phyloP scores from a whole-genome alignment of 2,797 vertebrate species.

The Clarias pachynema region DNA sequence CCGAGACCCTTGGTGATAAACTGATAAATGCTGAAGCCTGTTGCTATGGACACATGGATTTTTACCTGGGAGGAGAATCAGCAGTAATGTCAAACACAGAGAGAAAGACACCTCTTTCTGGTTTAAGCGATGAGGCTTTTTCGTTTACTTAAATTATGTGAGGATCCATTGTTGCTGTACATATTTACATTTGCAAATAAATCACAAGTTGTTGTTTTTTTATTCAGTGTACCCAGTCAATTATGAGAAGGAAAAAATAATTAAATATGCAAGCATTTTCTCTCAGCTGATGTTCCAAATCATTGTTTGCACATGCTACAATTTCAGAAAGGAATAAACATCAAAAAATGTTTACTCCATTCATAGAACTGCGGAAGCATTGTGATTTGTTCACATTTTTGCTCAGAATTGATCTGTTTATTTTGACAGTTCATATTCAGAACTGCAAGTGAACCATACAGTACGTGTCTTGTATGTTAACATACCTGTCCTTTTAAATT shows the following conservation, averaged over 20 bases:
- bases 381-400: background rate
- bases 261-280: background rate
- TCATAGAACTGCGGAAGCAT: background rate
- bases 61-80: slow-evolving; percentile 32
- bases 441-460: background rate
- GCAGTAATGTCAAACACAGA: slow-evolving; percentile 10
- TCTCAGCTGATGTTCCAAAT: background rate
- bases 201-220: too few relatives aligned
- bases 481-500: background rate
- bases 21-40: slow-evolving; percentile 51
- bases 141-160: background rate
- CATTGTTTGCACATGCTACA: background rate
- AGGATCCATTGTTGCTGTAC: background rate
- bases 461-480: background rate
- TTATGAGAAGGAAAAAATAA: background rate
- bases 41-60: slow-evolving; percentile 68
- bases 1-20: slow-evolving; percentile 52
- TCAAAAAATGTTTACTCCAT: background rate
- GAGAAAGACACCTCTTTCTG: background rate
- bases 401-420: background rate
- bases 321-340: background rate
- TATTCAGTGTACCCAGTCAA: background rate
- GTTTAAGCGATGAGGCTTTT: background rate
- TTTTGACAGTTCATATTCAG: background rate
- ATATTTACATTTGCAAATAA: background rate